Evolutionary conservation across 2,888 invertebrate species (phyloP), one percentile per base, ranked within the genome.

Genomic region (Syrphus vitripennis): DNA sequence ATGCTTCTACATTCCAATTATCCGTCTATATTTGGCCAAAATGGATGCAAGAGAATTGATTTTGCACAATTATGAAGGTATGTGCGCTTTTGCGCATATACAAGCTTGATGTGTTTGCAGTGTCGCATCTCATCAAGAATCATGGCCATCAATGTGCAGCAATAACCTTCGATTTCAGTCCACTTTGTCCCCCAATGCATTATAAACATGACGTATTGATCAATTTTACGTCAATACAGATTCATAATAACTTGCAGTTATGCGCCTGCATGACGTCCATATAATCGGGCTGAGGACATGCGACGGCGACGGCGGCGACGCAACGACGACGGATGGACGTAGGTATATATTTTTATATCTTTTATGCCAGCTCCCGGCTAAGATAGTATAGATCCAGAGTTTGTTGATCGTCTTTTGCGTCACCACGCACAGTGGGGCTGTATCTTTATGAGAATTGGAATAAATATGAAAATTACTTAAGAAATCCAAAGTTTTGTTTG

Each of bases 161-260:
- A 48, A 75, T 83, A 84, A 84, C 84, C 84, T 84, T 84, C 84
- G 59, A 76, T 81, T 80, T 65, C 71, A 34, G 50, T 50, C 10
- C 67, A 45, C 24, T 65, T 63, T 69, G 67, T 69, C n/a, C 80
- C 45, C 19, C 65, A 50, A 67, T 80, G 83, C 57, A 80, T 76
- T 53, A 45, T 55, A 53, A 71, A 83, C 83, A 87, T 87, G 87
- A 87, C 83, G 80, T 75, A 87, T 80, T 83, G 79, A 80, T 83
- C 87, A 81, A 83, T 83, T 83, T 81, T 87, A 87, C 83, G 83
- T 87, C 83, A 83, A 87, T 80, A 83, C 87, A 77, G 63, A 83
- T 86, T 86, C 76, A 83, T 79, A 87, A 79, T 76, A 67, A 70
- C 67, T 75, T 26, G 65, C 65, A 59, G 31, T 48, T 70, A 31